Conservation (phyloP, 1,140 invertebrate genomes). For the Drosophila lacertosa region DNA sequence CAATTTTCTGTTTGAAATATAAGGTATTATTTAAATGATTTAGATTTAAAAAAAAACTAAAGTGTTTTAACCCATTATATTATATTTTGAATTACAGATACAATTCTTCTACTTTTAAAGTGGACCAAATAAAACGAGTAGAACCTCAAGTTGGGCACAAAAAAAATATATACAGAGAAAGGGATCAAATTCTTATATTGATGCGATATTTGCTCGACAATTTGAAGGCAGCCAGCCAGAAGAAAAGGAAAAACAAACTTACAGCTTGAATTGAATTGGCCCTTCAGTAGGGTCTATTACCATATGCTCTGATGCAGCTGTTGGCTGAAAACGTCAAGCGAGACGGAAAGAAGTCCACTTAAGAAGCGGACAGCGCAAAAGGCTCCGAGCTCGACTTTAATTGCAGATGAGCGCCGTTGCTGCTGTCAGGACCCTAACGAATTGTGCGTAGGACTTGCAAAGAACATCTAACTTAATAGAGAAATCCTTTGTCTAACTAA, state of each 20-base stretch:
- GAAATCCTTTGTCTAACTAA: conserved; percentile 52
- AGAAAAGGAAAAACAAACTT: not conserved
- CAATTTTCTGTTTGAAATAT: no score
- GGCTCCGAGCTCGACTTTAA: conserved; percentile 22
- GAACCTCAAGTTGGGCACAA: no score
- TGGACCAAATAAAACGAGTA: not conserved
- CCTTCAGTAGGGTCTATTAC: conserved; percentile 6
- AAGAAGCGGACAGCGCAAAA: conserved; percentile 6
- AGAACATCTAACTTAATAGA: conserved; percentile 45
- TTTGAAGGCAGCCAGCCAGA: conserved; percentile 17
- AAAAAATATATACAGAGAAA: conserved; percentile 1
- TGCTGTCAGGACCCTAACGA: conserved; percentile 8
- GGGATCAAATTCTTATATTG: conserved; percentile 16
- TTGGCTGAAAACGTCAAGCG: conserved; percentile 16
- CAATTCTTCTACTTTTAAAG: no score
- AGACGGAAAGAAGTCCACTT: conserved; percentile 35
- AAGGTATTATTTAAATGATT: no score
- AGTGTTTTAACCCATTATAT: not conserved
- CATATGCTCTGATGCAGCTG: conserved; percentile 47
- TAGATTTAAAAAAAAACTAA: no score
- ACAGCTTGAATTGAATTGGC: conserved; percentile 14
- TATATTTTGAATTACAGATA: conserved; percentile 9
- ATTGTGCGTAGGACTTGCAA: conserved; percentile 33
- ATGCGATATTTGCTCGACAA: conserved; percentile 37
- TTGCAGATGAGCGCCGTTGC: conserved; percentile 53